Conservation (phyloP, 2,113 vertebrate species). For the Camelus bactrianus region DNA sequence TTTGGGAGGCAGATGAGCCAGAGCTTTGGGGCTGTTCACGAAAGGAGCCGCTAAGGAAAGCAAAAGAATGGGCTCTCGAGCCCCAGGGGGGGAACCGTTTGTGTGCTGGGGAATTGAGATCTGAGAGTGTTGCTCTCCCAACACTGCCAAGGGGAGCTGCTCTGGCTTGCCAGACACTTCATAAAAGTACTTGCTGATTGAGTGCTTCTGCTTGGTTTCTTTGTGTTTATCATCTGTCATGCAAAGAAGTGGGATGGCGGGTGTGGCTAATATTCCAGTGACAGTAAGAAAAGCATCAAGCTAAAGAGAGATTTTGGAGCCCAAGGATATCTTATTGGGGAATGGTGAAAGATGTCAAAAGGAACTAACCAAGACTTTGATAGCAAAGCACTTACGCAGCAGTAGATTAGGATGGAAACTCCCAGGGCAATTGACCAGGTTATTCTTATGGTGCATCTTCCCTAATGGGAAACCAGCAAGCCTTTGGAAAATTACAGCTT, state of each 20-base stretch:
- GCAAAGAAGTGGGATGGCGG: not conserved
- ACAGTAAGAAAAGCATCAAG: not conserved
- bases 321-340: not conserved
- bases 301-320: not conserved
- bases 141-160: not conserved
- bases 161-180: not conserved
- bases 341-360: not conserved
- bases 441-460: not conserved
- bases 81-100: not conserved
- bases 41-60: not conserved
- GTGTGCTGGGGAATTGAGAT: not conserved
- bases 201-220: not conserved
- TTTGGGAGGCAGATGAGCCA: constrained; percentile 72
- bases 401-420: not conserved
- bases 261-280: not conserved
- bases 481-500: constrained; percentile 17
- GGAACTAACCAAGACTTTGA: not conserved
- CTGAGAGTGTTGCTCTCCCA: not conserved
- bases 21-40: not conserved
- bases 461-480: constrained; percentile 11
- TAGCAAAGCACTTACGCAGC: not conserved
- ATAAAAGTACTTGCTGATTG: not conserved
- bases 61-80: not conserved
- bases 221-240: not conserved
- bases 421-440: not conserved